Evolutionary conservation across 2,113 vertebrate genomes (phyloP), one percentile per base, ranked within the genome.

Genomic region (Noctilio leporinus): DNA sequence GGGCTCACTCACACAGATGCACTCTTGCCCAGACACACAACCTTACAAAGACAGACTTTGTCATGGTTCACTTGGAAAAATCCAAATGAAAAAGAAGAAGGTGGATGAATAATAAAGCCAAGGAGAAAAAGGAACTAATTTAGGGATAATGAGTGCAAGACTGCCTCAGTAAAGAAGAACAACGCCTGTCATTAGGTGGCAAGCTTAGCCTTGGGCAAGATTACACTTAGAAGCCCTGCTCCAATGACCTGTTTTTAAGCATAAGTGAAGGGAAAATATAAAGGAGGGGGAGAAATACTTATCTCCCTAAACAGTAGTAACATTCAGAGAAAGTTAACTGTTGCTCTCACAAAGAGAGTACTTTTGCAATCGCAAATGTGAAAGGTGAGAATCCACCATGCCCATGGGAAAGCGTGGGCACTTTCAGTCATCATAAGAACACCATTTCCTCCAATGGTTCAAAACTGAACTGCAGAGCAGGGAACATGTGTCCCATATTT

Each of bases 201-300:
- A 96, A 97, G 88, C 86, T 97, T 98, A 95, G 96, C 97, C 95
- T 96, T 88, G 97, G 97, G 97, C 96, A 97, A 97, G 98, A 98
- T 98, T 98, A 98, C 94, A 85, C 75, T 96, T 75, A 2, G 78
- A 97, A 94, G 78, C 88, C 62, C 89, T 93, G 76, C 94, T 98
- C 96, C 96, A 98, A 94, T 97, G 96, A 97, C 93, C 96, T 75
- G 86, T 95, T 90, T 95, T 97, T 86, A 97, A 97, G 90, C 40
- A 95, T 90, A 96, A 96, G 64, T 88, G 85, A 97, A 89, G 81
- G 73, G 69, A 72, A 65, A 96, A 95, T 70, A 85, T 62, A 96
- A 95, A 86, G 47, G 28, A 62, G 20, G 90, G n/a, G 86, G 47
- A 10, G 45, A 89, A 86, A 72, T 40, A 80, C 94, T 96, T 94